Evolutionary conservation across 2,113 vertebrate species (phyloP).

Genomic region (Polypterus bichir): DNA sequence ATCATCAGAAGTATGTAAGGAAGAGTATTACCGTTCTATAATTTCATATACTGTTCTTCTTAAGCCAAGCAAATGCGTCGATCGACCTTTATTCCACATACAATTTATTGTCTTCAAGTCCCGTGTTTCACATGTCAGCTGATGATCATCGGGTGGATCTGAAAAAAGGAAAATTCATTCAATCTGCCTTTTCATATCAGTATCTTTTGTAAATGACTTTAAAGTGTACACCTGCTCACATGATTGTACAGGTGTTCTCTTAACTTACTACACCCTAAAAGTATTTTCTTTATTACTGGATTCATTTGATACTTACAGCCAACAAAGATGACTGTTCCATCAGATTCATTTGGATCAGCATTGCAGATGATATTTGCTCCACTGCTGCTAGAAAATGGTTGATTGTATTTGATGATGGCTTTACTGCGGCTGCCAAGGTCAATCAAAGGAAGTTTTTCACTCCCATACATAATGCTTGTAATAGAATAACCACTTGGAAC

Average conservation of each 20-base stretch:
- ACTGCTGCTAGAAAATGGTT: conserved; percentile 31
- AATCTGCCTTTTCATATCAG: conserved; percentile 9
- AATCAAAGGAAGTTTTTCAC: conserved; percentile 17
- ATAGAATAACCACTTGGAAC: conserved; percentile 24
- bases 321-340: conserved; percentile 52
- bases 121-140: conserved; percentile 50
- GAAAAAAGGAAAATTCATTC: background rate
- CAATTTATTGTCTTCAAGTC: conserved; percentile 45
- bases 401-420: conserved; percentile 40
- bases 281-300: background rate
- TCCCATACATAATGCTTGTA: conserved; percentile 20
- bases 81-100: conserved; percentile 44
- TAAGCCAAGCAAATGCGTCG: conserved; percentile 34
- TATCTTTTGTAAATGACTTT: conserved; percentile 18
- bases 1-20: background rate
- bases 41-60: conserved; percentile 43
- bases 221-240: conserved; percentile 11
- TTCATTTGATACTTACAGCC: conserved; percentile 46
- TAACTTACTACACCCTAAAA: conserved; percentile 17
- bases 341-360: background rate
- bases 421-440: conserved; percentile 40
- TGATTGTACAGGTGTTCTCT: conserved; percentile 19
- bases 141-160: conserved; percentile 54
- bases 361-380: conserved; percentile 46
- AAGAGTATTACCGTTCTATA: conserved; percentile 43